Base-by-base conservation (phyloP, 2,113 vertebrate species). In the Rhinopomastus cyanomelas region DNA sequence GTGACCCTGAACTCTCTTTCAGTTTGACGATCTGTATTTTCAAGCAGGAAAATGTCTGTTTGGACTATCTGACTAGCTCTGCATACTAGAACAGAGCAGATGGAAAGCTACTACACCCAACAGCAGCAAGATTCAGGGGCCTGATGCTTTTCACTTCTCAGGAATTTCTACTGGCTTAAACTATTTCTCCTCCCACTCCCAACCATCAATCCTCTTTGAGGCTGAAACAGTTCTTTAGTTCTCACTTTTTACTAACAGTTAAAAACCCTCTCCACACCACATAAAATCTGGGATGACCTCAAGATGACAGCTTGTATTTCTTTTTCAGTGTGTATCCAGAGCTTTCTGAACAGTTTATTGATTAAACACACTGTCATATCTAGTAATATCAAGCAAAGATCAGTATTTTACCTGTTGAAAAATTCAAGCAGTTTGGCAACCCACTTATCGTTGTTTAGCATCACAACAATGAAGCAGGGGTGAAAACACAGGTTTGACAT, bases 41-140 rank as follows among this genome's bases (percentile, higher is more conserved):
- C 51, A 65, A 72, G 71, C 7, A 79, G 30, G 23, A 49, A 74
- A 77, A 55, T 3, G 17, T 15, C 65, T 32, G 57, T 12, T 39
- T 76, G 49, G 56, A 53, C 29, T 56, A 42, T 67, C 17, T 78
- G n/a, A 72, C 32, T 61, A 65, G 19, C 30, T 88, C 49, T 78
- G 48, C 66, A 56, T 19, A 36, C 32, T 60, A 32, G 39, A 87
- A 26, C 55, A 64, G 76, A 94, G 73, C 92, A 94, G 92, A 95
- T 90, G 92, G 85, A 91, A 91, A 91, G 55, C 52, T 64, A 44
- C 37, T 69, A 77, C 88, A 88, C 92, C 88, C 77, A 95, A 82
- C 52, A 85, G 37, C 56, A 95, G 16, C 1, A 15, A 91, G 80
- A 83, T 83, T 85, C 42, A 78, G 44, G 23, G 16, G 4, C n/a